These are phyloP conservation scores for Mola mola DNA, from an alignment of 2,113 vertebrate species.

Conservation along the genomic window DNA sequence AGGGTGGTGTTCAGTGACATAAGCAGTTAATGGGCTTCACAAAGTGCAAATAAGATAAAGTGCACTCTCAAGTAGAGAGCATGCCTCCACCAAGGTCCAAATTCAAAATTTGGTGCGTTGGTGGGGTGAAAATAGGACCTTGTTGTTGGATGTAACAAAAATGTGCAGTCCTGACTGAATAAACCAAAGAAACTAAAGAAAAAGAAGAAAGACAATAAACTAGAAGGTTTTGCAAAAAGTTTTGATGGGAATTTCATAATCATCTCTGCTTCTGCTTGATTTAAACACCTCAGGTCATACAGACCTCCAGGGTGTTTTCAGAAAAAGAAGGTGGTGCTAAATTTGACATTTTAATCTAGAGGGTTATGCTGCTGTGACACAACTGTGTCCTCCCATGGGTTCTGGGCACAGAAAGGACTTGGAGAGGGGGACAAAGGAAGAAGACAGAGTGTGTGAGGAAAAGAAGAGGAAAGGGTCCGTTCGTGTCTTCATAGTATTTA, in stretches of 20 bases:
- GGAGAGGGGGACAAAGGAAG: constrained; percentile 32
- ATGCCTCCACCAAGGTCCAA: no score
- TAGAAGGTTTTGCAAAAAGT: constrained; percentile 14
- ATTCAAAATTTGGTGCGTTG: no score
- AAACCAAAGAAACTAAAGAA: constrained; percentile 6
- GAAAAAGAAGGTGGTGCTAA: constrained; percentile 29
- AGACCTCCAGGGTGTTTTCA: constrained; percentile 24
- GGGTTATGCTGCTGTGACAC: constrained; percentile 65
- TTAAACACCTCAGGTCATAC: constrained; percentile 26
- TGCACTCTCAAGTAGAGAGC: no score
- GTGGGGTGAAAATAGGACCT: no score
- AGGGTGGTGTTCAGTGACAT: no score
- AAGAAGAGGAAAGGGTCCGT: constrained; percentile 48
- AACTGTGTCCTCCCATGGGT: constrained; percentile 67
- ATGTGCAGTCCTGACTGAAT: no score
- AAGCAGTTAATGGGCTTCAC: no score
- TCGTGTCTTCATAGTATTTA: constrained; percentile 77
- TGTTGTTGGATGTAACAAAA: no score
- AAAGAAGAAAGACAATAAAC: constrained; percentile 16
- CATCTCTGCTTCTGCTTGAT: constrained; percentile 33
- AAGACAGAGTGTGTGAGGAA: constrained; percentile 38
- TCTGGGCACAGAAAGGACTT: constrained; percentile 51
- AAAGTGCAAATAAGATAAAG: no score
- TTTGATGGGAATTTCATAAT: constrained; percentile 10
- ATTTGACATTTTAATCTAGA: constrained; percentile 45